These are phyloP conservation scores for Papilio protenor DNA, from an alignment of 2,888 invertebrate species.

Conservation along the genomic window DNA sequence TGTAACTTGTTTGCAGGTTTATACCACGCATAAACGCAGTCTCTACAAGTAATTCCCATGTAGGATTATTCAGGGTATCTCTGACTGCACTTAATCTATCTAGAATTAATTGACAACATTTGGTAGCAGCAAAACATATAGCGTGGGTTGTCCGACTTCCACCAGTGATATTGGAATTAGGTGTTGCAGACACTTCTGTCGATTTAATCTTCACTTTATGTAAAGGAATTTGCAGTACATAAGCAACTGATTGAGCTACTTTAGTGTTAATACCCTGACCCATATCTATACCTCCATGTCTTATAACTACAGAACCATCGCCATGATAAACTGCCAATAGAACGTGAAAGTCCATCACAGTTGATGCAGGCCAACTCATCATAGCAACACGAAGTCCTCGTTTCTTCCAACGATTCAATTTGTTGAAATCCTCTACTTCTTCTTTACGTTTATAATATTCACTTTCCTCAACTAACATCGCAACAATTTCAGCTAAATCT, in stretches of 20 bases:
- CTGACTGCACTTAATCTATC: constrained; percentile 75
- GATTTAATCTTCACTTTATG: constrained; percentile 77
- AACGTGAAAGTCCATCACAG: constrained; percentile 44
- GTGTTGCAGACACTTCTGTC: constrained; percentile 77
- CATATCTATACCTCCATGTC: constrained; percentile 87
- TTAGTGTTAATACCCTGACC: constrained; percentile 92
- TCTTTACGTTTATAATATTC: constrained; percentile 78
- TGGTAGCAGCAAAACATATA: constrained; percentile 81
- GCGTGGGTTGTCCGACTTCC: constrained; percentile 86
- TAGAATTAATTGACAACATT: constrained; percentile 76
- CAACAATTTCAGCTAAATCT: constrained; percentile 54
- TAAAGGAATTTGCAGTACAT: constrained; percentile 86
- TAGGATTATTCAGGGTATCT: constrained; percentile 70
- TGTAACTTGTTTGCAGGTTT: constrained; percentile 67
- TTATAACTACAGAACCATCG: constrained; percentile 86
- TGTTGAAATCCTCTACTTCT: constrained; percentile 83
- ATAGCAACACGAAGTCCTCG: constrained; percentile 80
- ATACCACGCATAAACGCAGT: constrained; percentile 71
- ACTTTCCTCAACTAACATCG: constrained; percentile 60
- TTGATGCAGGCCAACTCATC: constrained; percentile 47
- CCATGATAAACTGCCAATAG: constrained; percentile 74
- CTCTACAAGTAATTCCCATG: constrained; percentile 81
- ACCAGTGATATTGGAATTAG: constrained; percentile 84
- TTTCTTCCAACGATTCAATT: constrained; percentile 88
- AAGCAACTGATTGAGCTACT: constrained; percentile 88